Conservation (phyloP, 2,888 invertebrate species). For the Rhorus exstirpatorius region DNA sequence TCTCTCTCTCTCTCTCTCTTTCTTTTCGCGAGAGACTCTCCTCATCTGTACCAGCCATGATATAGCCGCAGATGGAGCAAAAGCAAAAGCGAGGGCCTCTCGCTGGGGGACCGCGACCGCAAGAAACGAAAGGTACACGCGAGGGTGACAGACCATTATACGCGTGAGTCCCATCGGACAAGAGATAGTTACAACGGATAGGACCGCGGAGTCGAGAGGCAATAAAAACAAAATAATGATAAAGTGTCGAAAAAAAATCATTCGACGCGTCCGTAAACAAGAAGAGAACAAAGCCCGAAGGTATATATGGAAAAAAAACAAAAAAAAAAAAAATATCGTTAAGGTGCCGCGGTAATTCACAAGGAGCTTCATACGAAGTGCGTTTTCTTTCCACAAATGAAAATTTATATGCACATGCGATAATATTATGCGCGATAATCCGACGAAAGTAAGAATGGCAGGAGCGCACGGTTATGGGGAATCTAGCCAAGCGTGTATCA, state of each 20-base stretch:
- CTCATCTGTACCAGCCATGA: slow-evolving; percentile 13
- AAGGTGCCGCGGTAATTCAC: slow-evolving; percentile 52
- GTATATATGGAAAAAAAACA: background rate
- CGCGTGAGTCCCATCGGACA: slow-evolving; percentile 40
- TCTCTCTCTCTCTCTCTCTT: background rate
- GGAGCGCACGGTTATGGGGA: slow-evolving; percentile 56
- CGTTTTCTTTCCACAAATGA: slow-evolving; percentile 52
- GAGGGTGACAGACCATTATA: slow-evolving; percentile 64
- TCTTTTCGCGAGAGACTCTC: slow-evolving; percentile 29
- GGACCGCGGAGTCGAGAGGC: background rate
- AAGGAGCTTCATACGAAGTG: slow-evolving; percentile 57
- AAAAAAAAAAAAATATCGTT: background rate
- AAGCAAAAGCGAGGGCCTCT: slow-evolving; percentile 51
- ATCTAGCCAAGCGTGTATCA: slow-evolving; percentile 73
- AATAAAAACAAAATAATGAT: background rate
- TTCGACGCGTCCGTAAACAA: slow-evolving; percentile 1
- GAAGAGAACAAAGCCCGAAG: slow-evolving; percentile 1
- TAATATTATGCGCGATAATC: too few relatives aligned
- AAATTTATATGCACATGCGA: slow-evolving; percentile 46
- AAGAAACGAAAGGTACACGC: slow-evolving; percentile 69
- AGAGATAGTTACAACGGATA: slow-evolving; percentile 23
- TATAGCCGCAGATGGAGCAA: slow-evolving; percentile 36
- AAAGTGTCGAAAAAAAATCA: slow-evolving; percentile 34
- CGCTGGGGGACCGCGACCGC: slow-evolving; percentile 64
- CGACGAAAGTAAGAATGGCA: slow-evolving; percentile 51